Base-by-base conservation (phyloP, 2,888 invertebrate genomes). In the Agrotis puta region DNA sequence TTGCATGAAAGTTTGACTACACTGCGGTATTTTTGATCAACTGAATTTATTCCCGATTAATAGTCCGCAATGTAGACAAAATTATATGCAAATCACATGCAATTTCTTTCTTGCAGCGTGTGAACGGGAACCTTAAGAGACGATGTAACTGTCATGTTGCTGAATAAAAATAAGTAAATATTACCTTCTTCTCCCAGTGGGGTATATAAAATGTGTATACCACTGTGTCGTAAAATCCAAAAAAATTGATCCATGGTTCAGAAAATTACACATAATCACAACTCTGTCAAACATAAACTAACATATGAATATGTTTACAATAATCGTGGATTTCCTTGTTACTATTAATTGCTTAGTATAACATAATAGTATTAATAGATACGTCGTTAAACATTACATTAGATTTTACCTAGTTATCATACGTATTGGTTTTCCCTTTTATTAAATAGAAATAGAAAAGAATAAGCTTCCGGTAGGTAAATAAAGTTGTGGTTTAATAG, bases 171-270 rank as follows among this genome's bases (percentile, higher is more conserved):
- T 47, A 39, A 18, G 1, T 53, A 14, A 20, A 33, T 22, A 9
- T 45, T 77, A 77, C 79, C 77, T 79, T 74, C 67, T 64, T 43
- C 47, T 33, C 70, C 77, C 18, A 76, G 45, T 45, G 70, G 70
- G 5, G 61, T 62, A 58, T 70, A 65, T 20, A 27, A 59, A 57
- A 72, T 73, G 16, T 73, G 61, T 53, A 78, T 43, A 53, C 45
- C 63, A 58, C 65, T 74, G 74, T 74, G 69, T 14, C 61, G 47
- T 71, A 77, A 53, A 39, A 74, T 75, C 77, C 70, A 77, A 77
- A 77, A 54, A 20, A 75, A 22, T 3, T 71, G 62, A 64, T 71
- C 50, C 64, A 77, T 77, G 0, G 22, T 59, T 54, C 7, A 45
- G 6, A 64, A 61, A 61, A 68, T 27, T 11, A 45, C 57, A 69